phyloP scores from a whole-genome alignment of 1,140 invertebrate genomes.

The Temnothorax curvispinosus region DNA sequence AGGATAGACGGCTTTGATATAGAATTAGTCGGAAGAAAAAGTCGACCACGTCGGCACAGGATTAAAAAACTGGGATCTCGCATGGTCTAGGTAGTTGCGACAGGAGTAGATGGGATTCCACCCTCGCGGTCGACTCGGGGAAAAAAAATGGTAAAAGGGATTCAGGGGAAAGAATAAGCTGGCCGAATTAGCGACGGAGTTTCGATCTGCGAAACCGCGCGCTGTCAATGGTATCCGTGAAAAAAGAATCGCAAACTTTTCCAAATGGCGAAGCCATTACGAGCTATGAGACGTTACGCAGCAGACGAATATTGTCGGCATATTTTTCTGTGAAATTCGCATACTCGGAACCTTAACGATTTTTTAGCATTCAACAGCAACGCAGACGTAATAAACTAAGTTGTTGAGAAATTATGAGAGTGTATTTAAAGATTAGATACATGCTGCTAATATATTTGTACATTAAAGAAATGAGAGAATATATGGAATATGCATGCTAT shows the following conservation, averaged over 20 bases:
- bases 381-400: background rate
- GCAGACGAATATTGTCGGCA: background rate
- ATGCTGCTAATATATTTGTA: background rate
- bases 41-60: background rate
- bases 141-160: slow-evolving; percentile 27
- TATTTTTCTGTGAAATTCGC: background rate
- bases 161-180: slow-evolving; percentile 40
- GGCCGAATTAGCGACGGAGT: slow-evolving; percentile 23
- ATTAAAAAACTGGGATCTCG: slow-evolving; percentile 43
- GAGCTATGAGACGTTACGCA: background rate
- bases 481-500: background rate
- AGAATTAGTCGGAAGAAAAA: slow-evolving; percentile 46
- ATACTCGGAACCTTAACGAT: background rate
- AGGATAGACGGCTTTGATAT: slow-evolving; percentile 1
- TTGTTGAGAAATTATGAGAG: background rate
- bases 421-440: background rate
- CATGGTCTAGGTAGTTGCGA: slow-evolving; percentile 25
- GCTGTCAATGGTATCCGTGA: background rate
- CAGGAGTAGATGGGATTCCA: slow-evolving; percentile 37
- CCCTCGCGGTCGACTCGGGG: background rate
- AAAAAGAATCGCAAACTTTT: slow-evolving; percentile 49
- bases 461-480: background rate
- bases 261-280: slow-evolving; percentile 14
- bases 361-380: background rate
- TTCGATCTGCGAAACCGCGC: slow-evolving; percentile 24